These are phyloP conservation scores for Xiphorhynchus elegans DNA, from an alignment of 2,113 vertebrate species.

Conservation along the genomic window DNA sequence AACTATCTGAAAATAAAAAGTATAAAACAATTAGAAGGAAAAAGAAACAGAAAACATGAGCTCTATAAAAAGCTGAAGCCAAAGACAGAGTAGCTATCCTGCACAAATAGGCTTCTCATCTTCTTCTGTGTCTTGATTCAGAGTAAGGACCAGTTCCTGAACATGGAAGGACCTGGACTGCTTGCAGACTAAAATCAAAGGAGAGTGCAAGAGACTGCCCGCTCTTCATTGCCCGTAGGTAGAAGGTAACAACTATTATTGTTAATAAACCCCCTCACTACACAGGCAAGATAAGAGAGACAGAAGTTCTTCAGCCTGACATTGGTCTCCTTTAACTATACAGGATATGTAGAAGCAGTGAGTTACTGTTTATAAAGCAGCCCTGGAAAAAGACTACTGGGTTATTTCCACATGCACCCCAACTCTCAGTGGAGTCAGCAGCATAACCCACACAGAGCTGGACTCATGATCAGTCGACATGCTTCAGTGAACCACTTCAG, in stretches of 20 bases:
- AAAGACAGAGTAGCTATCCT: not conserved
- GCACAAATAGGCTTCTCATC: not conserved
- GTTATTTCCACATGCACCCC: not conserved
- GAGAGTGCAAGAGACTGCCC: not conserved
- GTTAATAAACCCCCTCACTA: not conserved
- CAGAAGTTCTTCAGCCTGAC: not conserved
- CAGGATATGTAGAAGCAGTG: fast-evolving
- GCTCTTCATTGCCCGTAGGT: not conserved
- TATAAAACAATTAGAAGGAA: not conserved
- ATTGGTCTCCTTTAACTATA: not conserved
- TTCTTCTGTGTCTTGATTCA: not conserved
- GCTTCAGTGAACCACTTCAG: not conserved
- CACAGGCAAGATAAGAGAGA: not conserved
- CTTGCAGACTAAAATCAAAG: not conserved
- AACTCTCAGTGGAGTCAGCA: not conserved
- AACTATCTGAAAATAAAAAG: not conserved
- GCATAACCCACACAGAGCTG: fast-evolving
- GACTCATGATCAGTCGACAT: not conserved
- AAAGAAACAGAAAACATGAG: not conserved
- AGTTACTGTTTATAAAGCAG: not conserved
- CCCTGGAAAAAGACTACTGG: not conserved
- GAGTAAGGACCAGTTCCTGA: not conserved
- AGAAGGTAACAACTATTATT: not conserved
- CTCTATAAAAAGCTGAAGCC: not conserved
- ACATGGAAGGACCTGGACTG: not conserved